Base-by-base conservation (phyloP, 2,888 invertebrate species). In the Shargacucullia verbasci region DNA sequence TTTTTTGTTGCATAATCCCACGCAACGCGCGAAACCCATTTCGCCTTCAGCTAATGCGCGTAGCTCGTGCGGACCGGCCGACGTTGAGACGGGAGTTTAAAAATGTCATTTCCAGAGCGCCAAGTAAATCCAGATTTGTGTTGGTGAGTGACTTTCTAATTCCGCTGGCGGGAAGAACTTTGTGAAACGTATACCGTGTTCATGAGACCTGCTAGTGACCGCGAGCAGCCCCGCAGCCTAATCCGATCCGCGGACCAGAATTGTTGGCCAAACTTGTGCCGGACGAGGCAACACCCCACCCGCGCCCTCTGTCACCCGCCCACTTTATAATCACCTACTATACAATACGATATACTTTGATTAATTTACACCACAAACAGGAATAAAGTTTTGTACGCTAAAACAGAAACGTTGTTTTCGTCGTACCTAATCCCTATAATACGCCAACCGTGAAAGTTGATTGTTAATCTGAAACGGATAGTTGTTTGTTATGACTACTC, bases 181-280 rank as follows among this genome's bases (percentile, higher is more conserved):
- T 89, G 87, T 92, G 89, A 92, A 93, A 93, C 90, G 92, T 91
- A 92, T 92, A 88, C 88, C 87, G 88, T 92, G 93, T 93, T 83
- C 86, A 81, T 78, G 90, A 86, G 88, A 87, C 86, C 89, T 89
- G 90, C 76, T 80, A 84, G 87, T 85, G 90, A 90, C 93, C 93
- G 87, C 93, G 84, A 84, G 81, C 86, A 81, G 86, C 78, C 81
- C 82, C 83, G 71, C 83, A 79, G 81, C 83, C 89, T 91, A 91
- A 92, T 91, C 91, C 92, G 89, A 87, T 88, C 87, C 90, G 84
- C 78, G 82, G 84, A 81, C 79, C 78, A 74, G 83, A 86, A 85
- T 84, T 87, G 90, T 88, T 87, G 83, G 80, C 83, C 70, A 87
- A 92, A 92, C 85, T 92, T 90, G 86, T 85, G 79, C 83, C 76